Evolutionary conservation across 1,140 invertebrate species (phyloP), one percentile per base, ranked within the genome.

Genomic region (Tetragonula clypearis): DNA sequence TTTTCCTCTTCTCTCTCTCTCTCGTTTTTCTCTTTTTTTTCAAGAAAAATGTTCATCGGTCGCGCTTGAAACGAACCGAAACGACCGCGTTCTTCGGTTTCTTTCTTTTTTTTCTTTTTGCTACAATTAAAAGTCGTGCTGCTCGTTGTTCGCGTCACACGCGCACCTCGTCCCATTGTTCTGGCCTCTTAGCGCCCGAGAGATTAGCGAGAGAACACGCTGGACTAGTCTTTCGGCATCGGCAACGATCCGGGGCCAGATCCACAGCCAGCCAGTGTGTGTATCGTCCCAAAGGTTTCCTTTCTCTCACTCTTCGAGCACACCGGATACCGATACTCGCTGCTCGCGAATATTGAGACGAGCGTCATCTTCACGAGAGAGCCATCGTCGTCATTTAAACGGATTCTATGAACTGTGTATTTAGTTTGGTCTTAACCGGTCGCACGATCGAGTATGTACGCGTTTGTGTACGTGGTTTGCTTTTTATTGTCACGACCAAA

Each of bases 171-270:
- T 88, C 84, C 65, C 60, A 86, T 88, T 75, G 60, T 76, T 88
- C 88, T 84, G 88, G 73, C 88, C 87, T 86, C 79, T 69, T 62
- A 78, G n/a, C 78, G 84, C 62, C 62, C 80, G 84, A 83, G 80
- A 86, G 88, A 86, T 84, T 88, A 86, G 84, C 84, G 65, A 89
- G 69, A 65, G 49, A 66, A 69, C 35, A 35, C 87, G 83, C 83
- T 30, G 30, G 65, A 66, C 88, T 85, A 90, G 92, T 87, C 90
- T 73, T 90, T 89, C 87, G 89, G 89, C 88, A 69, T 88, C 88
- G 76, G 53, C 41, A 68, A 88, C 62, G 75, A 62, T 88, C 83
- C 60, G n/a, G 3, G 55, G 58, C 35, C 35, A 75, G 80, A 86
- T 82, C 73, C 82, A 62, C 75, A 85, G 84, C 90, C 87, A 91